Evolutionary conservation across 2,797 vertebrate species (phyloP).

Genomic region (Ctenopoma multispine): DNA sequence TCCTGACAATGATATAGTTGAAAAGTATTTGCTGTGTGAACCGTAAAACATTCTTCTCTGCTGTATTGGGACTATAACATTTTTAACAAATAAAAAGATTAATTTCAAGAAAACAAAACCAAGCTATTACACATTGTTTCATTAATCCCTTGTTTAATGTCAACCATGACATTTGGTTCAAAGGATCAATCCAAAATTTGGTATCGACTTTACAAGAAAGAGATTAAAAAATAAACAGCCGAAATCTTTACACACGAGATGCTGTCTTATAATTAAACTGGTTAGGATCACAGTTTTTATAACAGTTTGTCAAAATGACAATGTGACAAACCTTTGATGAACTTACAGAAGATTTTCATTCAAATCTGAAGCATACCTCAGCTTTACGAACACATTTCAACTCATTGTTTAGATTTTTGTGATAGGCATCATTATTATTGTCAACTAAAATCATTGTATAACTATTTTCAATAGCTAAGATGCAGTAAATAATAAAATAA

Average conservation of each 20-base stretch:
- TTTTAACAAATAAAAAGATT: background rate
- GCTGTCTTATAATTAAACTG: background rate
- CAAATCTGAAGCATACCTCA: background rate
- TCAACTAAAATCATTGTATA: no score
- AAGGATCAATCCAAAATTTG: constrained; percentile 2
- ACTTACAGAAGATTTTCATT: background rate
- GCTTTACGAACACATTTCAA: background rate
- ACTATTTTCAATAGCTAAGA: no score
- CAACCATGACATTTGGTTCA: background rate
- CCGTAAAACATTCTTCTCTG: constrained; percentile 9
- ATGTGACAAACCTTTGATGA: background rate
- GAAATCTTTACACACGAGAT: background rate
- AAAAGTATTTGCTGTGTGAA: background rate
- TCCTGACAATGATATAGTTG: background rate
- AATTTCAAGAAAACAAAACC: background rate
- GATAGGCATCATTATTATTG: no score
- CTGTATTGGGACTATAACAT: constrained; percentile 2
- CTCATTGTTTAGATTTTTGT: background rate
- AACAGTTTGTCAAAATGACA: background rate
- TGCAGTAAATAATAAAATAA: background rate
- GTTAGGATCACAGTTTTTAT: background rate
- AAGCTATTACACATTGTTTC: constrained; percentile 8
- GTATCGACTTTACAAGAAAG: background rate
- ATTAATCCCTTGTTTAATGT: background rate
- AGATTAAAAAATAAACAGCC: background rate